Percentiles rank a stretch among this genome's conserved stretches.
Evolutionary conservation across 2,888 invertebrate species (phyloP).

Genomic region (Neoaliturus tenellus): DNA sequence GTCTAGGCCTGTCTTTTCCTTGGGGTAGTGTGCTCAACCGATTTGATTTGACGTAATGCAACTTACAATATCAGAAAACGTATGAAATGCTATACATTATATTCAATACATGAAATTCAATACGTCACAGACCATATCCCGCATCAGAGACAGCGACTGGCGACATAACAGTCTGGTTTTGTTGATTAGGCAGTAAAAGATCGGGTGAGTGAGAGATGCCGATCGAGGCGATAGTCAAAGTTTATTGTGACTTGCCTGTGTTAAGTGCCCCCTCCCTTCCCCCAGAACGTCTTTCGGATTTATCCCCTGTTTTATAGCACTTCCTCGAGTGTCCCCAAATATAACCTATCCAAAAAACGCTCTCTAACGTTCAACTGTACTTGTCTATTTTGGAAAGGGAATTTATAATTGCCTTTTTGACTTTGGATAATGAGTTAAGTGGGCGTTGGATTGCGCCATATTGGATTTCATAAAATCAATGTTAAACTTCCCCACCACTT

Average conservation of each 20-base stretch:
- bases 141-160: background rate
- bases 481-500: too few relatives aligned
- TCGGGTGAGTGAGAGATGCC: background rate
- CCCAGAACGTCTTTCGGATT: conserved; percentile 8
- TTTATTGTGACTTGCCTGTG: conserved; percentile 14
- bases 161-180: background rate
- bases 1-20: too few relatives aligned
- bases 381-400: background rate
- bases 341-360: background rate
- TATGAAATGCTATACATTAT: too few relatives aligned
- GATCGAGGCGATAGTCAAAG: background rate
- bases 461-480: too few relatives aligned
- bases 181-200: background rate
- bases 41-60: too few relatives aligned
- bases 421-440: too few relatives aligned
- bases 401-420: too few relatives aligned
- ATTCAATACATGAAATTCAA: too few relatives aligned
- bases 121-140: too few relatives aligned
- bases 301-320: conserved; percentile 16
- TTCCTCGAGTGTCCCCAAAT: conserved; percentile 6
- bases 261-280: conserved; percentile 6
- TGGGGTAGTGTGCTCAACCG: too few relatives aligned
- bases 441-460: too few relatives aligned
- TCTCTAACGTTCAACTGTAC: background rate
- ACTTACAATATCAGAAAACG: too few relatives aligned